phyloP scores from a whole-genome alignment of 2,888 invertebrate species.

The Lydus trimaculatus region DNA sequence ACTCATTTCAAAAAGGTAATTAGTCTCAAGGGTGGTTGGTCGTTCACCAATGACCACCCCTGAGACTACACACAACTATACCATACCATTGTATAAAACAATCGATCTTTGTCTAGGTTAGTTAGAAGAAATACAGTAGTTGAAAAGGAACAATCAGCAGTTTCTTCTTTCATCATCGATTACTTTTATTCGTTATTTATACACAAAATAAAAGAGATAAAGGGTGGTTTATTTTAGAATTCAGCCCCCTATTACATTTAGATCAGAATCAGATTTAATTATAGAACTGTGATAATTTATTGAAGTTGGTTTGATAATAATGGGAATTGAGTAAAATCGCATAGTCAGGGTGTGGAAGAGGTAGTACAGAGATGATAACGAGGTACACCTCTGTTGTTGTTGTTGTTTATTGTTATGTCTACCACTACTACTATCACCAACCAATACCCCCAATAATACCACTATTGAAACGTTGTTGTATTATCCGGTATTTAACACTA shows the following conservation, averaged over 20 bases:
- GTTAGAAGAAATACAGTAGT: no score
- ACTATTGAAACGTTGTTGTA: background rate
- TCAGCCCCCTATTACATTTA: background rate
- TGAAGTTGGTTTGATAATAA: background rate
- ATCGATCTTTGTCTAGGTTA: background rate
- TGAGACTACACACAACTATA: no score
- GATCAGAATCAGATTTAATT: conserved; percentile 1
- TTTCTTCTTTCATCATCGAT: no score
- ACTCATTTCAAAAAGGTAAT: background rate
- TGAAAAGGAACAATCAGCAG: background rate
- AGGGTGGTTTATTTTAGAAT: background rate
- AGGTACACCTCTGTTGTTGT: background rate
- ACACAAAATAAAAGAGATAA: no score
- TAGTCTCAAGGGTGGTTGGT: background rate
- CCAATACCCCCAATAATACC: no score
- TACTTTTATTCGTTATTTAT: background rate
- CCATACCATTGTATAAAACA: background rate
- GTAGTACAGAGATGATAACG: background rate
- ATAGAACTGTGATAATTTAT: background rate
- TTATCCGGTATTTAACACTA: background rate
- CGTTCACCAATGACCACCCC: background rate
- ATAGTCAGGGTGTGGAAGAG: background rate
- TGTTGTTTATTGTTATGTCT: background rate
- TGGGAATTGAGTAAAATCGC: background rate
- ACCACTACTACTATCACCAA: background rate